Base-by-base conservation (phyloP, 2,888 invertebrate species). In the Cancer borealis region DNA sequence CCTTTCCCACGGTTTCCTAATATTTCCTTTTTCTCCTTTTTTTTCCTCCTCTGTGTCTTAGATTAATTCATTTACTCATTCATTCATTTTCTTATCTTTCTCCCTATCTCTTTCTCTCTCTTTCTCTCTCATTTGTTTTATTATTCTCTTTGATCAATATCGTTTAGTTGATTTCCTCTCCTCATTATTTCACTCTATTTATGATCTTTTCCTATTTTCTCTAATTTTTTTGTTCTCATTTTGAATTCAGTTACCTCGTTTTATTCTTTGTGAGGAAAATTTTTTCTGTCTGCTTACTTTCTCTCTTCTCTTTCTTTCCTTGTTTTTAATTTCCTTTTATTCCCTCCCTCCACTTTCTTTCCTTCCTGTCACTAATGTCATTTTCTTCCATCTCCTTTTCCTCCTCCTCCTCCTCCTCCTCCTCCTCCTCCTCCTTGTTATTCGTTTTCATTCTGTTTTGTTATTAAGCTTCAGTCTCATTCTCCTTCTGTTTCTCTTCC, bases 291-390 rank as follows among this genome's bases (percentile, higher is more conserved):
- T 73, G 21, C 73, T 21, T 26, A 39, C 14, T 39, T 39, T 84
- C 39, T 84, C 1, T 84, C 2, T 84, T n/a, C 39, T 39, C n/a
- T 39, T 39, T 17, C 39, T 39, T 39, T 10, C 21, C 66, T 39
- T 12, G 84, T 84, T 84, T 84, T 39, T 84, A 84, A 84, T 84
- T 84, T 84, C 84, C 84, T 84, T 17, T 39, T 84, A 12, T 30
- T 30, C 12, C 54, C 17, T 54, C 10, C 12, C 39, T 39, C 39
- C 39, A 10, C n/a, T 39, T 39, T 14, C n/a, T n/a, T 39, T 84
- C 84, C 84, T 84, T 84, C 84, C 84, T 84, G 84, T 26, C 39
- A 39, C 84, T 84, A 84, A 84, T 84, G 84, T 84, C 12, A 14
- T 39, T 10, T 84, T 84, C 84, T 84, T 84, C 14, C 14, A 84